These are phyloP conservation scores for Pseudobourletiella spinata DNA, from an alignment of 1,140 invertebrate species.

Conservation along the genomic window DNA sequence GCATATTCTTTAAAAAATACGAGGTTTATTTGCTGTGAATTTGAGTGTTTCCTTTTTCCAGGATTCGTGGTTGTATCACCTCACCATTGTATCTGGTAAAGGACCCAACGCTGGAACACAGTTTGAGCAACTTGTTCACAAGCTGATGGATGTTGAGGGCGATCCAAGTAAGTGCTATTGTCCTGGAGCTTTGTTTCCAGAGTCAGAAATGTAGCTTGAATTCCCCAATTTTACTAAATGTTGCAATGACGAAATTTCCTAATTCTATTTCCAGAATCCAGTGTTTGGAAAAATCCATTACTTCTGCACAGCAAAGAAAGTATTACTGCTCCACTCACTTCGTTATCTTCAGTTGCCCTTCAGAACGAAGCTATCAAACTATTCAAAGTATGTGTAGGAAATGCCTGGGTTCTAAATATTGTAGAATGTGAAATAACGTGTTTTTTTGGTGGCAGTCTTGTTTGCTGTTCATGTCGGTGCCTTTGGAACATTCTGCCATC, in stretches of 20 bases:
- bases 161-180: slow-evolving; percentile 63
- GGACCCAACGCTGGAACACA: slow-evolving; percentile 83
- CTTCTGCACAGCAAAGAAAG: slow-evolving; percentile 84
- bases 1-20: background rate
- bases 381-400: slow-evolving; percentile 62
- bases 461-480: slow-evolving; percentile 87
- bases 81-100: slow-evolving; percentile 86
- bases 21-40: background rate
- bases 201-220: no score
- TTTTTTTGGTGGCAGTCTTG: no score
- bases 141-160: slow-evolving; percentile 88
- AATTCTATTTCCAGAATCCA: slow-evolving; percentile 53
- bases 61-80: slow-evolving; percentile 69
- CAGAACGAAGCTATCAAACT: slow-evolving; percentile 86
- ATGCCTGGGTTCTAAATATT: no score
- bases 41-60: slow-evolving; percentile 36
- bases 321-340: slow-evolving; percentile 72
- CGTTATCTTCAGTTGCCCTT: slow-evolving; percentile 69
- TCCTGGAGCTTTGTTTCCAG: no score
- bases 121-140: slow-evolving; percentile 87
- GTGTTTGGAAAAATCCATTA: slow-evolving; percentile 86
- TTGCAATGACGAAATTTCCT: no score
- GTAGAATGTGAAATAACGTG: no score
- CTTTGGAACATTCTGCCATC: slow-evolving; percentile 86
- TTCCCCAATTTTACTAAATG: no score